Conservation (phyloP, 2,888 invertebrate species). For the Eurois occulta region DNA sequence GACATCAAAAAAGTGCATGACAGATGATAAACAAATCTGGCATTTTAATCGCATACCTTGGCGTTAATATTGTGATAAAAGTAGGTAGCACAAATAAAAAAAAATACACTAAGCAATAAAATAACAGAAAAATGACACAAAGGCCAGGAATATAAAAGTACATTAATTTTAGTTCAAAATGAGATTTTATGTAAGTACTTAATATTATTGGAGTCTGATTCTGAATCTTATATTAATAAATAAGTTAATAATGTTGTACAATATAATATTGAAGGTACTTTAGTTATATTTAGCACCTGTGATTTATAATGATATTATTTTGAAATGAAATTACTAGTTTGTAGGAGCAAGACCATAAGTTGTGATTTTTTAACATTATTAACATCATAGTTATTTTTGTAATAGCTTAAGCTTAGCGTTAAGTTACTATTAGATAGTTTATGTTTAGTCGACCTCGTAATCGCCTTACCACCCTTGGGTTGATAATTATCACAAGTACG, state of each 20-base stretch:
- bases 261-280: conserved; percentile 39
- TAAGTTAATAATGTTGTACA: conserved; percentile 38
- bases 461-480: neutral
- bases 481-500: neutral
- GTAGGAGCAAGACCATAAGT: conserved; percentile 56
- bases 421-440: conserved; percentile 28
- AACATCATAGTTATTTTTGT: conserved; percentile 34
- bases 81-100: conserved; percentile 64
- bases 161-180: conserved; percentile 38
- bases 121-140: conserved; percentile 9
- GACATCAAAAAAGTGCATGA: conserved; percentile 91
- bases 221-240: conserved; percentile 33
- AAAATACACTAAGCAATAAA: conserved; percentile 39
- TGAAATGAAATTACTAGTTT: conserved; percentile 52
- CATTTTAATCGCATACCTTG: conserved; percentile 92
- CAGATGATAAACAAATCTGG: conserved; percentile 92
- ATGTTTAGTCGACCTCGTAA: neutral
- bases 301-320: conserved; percentile 68
- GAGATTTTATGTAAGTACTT: conserved; percentile 65
- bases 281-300: conserved; percentile 68
- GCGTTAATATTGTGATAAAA: conserved; percentile 82
- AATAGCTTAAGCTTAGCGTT: conserved; percentile 37
- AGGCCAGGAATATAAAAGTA: conserved; percentile 21
- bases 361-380: conserved; percentile 60
- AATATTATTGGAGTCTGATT: conserved; percentile 60